phyloP scores from a whole-genome alignment of 35 echinoderm and acorn worm species.

The Strongylocentrotus purpuratus region DNA sequence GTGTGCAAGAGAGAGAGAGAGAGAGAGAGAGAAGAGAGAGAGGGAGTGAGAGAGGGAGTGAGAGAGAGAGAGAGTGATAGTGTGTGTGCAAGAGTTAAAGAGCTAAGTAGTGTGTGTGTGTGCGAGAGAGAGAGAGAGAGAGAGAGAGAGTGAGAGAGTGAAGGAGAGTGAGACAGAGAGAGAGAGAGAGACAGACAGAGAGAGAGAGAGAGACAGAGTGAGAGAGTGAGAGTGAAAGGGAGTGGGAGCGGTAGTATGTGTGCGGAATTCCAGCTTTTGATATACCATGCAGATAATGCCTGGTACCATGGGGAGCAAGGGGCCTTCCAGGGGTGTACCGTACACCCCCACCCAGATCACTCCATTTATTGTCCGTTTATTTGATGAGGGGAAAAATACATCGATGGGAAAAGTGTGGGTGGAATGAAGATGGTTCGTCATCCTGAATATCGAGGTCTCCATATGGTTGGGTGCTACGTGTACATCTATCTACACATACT shows the following conservation, averaged over 20 bases:
- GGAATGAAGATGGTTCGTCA: background rate
- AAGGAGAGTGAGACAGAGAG: too few relatives aligned
- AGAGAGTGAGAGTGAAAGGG: too few relatives aligned
- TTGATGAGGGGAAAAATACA: too few relatives aligned
- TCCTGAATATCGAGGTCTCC: background rate
- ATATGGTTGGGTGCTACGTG: background rate
- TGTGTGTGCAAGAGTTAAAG: too few relatives aligned
- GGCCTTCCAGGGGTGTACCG: background rate
- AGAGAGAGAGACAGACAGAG: too few relatives aligned
- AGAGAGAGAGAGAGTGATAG: background rate
- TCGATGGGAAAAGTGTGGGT: background rate
- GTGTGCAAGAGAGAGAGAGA: too few relatives aligned
- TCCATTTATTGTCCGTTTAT: background rate
- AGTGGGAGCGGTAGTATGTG: background rate
- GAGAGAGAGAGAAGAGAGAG: background rate
- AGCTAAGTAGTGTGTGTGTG: too few relatives aligned
- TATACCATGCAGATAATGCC: background rate
- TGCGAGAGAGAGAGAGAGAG: too few relatives aligned
- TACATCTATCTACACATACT: too few relatives aligned
- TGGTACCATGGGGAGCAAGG: background rate
- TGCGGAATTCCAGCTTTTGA: background rate
- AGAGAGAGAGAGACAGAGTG: too few relatives aligned
- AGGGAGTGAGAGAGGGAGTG: background rate
- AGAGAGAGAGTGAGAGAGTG: background rate
- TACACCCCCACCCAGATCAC: background rate